These are phyloP conservation scores for Pentamera pediparva DNA, from an alignment of 53 echinoderm and acorn worm species.

Conservation along the genomic window DNA sequence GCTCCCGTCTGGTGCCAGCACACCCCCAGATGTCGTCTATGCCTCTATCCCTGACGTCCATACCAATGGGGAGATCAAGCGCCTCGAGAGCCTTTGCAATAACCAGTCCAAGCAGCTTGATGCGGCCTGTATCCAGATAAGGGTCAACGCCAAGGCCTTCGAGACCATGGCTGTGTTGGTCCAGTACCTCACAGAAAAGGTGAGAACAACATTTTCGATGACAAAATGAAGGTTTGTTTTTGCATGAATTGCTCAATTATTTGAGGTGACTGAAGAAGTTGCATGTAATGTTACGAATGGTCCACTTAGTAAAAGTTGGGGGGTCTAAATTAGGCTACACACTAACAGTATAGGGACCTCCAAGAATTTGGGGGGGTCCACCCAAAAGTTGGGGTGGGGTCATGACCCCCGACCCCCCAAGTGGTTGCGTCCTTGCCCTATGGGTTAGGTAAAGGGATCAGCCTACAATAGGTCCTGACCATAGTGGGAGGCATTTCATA, in stretches of 20 bases:
- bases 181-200: constrained; percentile 48
- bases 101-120: constrained; percentile 67
- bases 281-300: not conserved
- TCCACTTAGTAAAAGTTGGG: too few species aligned
- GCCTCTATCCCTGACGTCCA: constrained; percentile 46
- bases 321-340: too few species aligned
- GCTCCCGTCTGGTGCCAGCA: constrained; percentile 18
- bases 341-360: too few species aligned
- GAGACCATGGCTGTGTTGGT: constrained; percentile 80
- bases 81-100: constrained; percentile 78
- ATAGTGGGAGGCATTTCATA: too few species aligned
- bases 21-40: constrained; percentile 57
- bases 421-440: too few species aligned
- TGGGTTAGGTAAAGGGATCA: too few species aligned
- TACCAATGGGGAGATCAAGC: constrained; percentile 70
- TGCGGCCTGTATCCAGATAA: constrained; percentile 57
- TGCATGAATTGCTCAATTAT: not conserved
- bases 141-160: constrained; percentile 59
- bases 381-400: too few species aligned
- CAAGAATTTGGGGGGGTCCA: too few species aligned
- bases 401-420: too few species aligned
- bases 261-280: too few species aligned
- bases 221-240: not conserved
- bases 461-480: too few species aligned
- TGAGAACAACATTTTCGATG: not conserved